Base-by-base conservation (phyloP, 2,113 vertebrate genomes). In the Patagioenas fasciata region DNA sequence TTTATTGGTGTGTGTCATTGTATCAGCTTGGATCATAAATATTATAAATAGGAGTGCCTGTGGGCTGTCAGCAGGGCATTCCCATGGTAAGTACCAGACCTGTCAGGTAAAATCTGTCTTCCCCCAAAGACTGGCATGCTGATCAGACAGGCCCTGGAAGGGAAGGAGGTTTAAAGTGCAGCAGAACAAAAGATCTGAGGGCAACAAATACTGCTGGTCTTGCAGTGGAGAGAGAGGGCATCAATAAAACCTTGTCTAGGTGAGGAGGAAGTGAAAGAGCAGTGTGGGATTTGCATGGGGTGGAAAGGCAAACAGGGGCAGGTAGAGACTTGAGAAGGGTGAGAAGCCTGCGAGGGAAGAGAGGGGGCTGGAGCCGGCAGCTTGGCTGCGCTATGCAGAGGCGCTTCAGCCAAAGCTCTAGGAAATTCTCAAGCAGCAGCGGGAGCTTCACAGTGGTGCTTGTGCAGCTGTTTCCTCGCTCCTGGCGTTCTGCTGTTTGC, bases 401-500 rank as follows among this genome's bases (percentile, higher is more conserved):
- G 0, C 0, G 0, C 10, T 38, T 51, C 23, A 13, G 34, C 31
- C 0, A 2, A 4, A 54, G 74, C 58, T 57, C 66, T 4, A 29
- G 79, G 79, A 69, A 80, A 34, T 61, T 32, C 38, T 51, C 0
- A 1, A 31, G 44, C 0, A 11, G 86, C 26, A 34, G 13, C 57
- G 20, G 40, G 56, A 51, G 15, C 44, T 50, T 31, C 1, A 0
- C 1, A 2, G 69, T 47, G 69, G 36, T 69, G 47, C 38, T 62
- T 67, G 2, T 10, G 80, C 77, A 54, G 77, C 87, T 89, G 65
- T 34, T 71, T 2, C 61, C 61, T 79, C 38, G 9, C 20, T 50
- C 21, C 32, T 67, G 93, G 61, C 70, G 60, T 48, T 48, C 32
- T 85, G 85, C 34, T 1, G 0, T 17, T 29, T 3, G 16, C 31